Evolutionary conservation across 2,113 vertebrate genomes (phyloP).

Genomic region (Corydoras sp.): DNA sequence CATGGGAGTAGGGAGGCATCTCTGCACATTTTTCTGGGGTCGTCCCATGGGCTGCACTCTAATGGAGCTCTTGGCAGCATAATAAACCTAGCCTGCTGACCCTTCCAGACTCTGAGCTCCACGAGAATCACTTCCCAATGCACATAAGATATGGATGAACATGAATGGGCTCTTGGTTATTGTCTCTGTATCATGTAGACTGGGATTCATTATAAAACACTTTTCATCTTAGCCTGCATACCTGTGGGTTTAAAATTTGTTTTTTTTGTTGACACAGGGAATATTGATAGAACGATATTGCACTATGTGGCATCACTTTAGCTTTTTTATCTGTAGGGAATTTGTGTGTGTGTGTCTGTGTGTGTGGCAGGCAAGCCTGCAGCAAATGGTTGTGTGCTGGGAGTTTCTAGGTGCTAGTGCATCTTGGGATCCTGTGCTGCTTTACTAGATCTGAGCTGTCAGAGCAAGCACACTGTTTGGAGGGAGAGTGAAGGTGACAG

Average conservation of each 20-base stretch:
- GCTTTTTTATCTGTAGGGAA: too few relatives aligned
- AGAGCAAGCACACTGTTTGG: conserved; percentile 45
- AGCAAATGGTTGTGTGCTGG: conserved; percentile 28
- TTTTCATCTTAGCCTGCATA: too few relatives aligned
- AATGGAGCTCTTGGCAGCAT: conserved; percentile 45
- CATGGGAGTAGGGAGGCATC: conserved; percentile 36
- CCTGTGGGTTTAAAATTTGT: too few relatives aligned
- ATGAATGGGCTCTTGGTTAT: conserved; percentile 15
- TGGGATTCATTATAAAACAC: neutral
- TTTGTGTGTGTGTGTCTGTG: neutral
- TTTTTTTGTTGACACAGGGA: neutral
- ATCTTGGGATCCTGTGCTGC: conserved; percentile 63
- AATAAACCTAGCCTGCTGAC: conserved; percentile 47
- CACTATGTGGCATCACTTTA: neutral
- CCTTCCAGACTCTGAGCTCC: conserved; percentile 34
- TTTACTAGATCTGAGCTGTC: conserved; percentile 61
- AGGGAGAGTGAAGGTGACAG: conserved; percentile 67
- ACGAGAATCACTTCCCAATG: conserved; percentile 31
- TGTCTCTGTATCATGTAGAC: neutral
- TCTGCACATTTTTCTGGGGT: conserved; percentile 35
- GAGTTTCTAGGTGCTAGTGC: conserved; percentile 34
- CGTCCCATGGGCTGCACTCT: conserved; percentile 38
- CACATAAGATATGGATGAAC: neutral
- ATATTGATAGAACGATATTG: neutral
- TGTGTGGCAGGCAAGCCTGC: conserved; percentile 49